Conservation (phyloP, 2,797 vertebrate species). For the Leucoraja ocellata region DNA sequence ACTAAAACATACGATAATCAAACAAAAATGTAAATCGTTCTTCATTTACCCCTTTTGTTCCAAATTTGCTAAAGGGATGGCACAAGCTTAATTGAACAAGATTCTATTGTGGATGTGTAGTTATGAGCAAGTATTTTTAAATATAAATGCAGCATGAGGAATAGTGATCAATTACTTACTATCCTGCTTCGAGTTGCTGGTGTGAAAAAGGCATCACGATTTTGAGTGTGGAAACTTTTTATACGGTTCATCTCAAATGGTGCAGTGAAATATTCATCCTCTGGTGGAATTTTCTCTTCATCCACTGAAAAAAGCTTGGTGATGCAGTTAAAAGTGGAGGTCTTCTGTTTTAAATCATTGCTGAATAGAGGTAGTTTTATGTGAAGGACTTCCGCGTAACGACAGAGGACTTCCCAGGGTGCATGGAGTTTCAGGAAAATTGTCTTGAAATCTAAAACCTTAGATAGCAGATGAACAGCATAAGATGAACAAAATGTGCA, state of each 20-base stretch:
- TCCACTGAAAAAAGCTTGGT: slow-evolving; percentile 72
- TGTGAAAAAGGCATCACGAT: slow-evolving; percentile 77
- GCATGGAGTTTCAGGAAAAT: slow-evolving; percentile 81
- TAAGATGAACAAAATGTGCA: not conserved
- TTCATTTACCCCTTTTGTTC: not conserved
- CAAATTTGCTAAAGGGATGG: not conserved
- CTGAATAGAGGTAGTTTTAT: slow-evolving; percentile 78
- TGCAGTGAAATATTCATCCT: slow-evolving; percentile 83
- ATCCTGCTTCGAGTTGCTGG: slow-evolving; percentile 84
- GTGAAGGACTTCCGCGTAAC: slow-evolving; percentile 77
- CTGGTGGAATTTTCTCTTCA: slow-evolving; percentile 69
- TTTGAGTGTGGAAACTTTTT: slow-evolving; percentile 66
- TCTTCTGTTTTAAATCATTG: slow-evolving; percentile 61
- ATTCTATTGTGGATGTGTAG: not conserved
- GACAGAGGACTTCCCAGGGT: slow-evolving; percentile 80
- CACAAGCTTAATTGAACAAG: not conserved
- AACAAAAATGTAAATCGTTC: not conserved
- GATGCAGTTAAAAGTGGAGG: slow-evolving; percentile 68
- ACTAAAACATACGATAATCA: not conserved
- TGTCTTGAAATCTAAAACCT: slow-evolving; percentile 72
- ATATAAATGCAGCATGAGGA: not conserved
- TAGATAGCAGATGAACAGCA: slow-evolving; percentile 1
- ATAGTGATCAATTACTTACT: slow-evolving; percentile 54
- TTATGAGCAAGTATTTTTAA: not conserved
- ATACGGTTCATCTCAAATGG: slow-evolving; percentile 77